Conservation (phyloP, 2,113 vertebrate species). For the Synodontis membranacea region DNA sequence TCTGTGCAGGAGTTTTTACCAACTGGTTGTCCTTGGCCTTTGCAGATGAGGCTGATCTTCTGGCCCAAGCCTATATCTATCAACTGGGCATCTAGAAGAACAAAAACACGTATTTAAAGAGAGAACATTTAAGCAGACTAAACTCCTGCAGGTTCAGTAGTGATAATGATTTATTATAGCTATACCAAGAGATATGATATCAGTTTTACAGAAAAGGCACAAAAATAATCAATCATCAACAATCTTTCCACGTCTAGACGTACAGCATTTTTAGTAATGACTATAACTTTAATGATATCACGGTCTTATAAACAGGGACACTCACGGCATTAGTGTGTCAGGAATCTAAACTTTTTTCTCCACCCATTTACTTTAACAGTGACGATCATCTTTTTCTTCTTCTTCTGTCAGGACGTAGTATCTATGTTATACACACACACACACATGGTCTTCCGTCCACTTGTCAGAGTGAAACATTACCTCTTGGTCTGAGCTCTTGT, state of each 20-base stretch:
- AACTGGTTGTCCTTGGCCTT: conserved; percentile 75
- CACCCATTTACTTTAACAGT: too few relatives aligned
- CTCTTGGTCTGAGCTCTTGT: conserved; percentile 72
- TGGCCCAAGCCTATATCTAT: conserved; percentile 78
- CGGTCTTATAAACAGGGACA: background rate
- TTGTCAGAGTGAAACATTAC: conserved; percentile 49
- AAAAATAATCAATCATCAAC: background rate
- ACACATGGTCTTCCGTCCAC: background rate
- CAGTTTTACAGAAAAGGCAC: background rate
- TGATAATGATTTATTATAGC: background rate
- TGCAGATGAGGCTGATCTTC: conserved; percentile 75
- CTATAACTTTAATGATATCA: background rate
- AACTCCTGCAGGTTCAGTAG: background rate
- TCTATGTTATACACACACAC: background rate
- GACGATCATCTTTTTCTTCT: background rate
- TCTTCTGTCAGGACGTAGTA: too few relatives aligned
- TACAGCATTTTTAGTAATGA: too few relatives aligned
- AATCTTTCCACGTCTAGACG: background rate
- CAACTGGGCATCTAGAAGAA: conserved; percentile 66
- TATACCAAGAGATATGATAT: background rate
- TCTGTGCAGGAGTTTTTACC: conserved; percentile 58
- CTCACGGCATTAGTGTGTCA: too few relatives aligned
- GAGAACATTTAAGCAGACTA: background rate
- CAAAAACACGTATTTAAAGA: background rate
- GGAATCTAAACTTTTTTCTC: too few relatives aligned